Base-by-base conservation (phyloP, 2,888 invertebrate species). In the Melieria omissa region DNA sequence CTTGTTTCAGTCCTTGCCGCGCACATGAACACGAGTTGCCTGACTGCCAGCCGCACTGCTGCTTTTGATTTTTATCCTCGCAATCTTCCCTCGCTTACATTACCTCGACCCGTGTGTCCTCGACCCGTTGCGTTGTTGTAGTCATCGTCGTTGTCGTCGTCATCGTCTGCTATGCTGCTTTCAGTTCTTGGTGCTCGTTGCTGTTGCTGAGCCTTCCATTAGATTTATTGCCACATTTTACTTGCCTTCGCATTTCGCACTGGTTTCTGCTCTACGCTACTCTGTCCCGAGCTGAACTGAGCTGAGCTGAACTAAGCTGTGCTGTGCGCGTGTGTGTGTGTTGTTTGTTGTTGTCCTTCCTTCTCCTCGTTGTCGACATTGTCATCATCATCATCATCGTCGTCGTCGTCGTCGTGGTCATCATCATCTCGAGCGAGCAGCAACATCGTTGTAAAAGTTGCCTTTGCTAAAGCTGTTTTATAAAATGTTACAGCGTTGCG, bases 151-250 rank as follows among this genome's bases (percentile, higher is more conserved):
- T 12, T 44, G 46, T 14, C 9, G n/a, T 10, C 8, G 49, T 77
- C 49, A 78, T 77, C 78, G 78, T 74, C 75, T 76, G 76, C 80
- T 45, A 6, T 63, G 62, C n/a, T 45, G 14, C 44, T 63, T 29
- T 29, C 29, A 29, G 29, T 29, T 29, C 29, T 29, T 29, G 29
- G 29, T 29, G 29, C 29, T 29, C 29, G 10, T 42, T 57, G 46
- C 70, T 55, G 57, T 29, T 60, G 67, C 46, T 69, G 68, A 72
- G 64, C 58, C 68, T 81, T 75, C 77, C 71, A 71, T 71, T 71
- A 82, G 81, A 83, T 84, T 84, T 84, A 83, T 83, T 83, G 81
- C 81, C 80, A 80, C 79, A 81, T 82, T 81, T 82, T 82, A 79
- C 78, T 80, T 78, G 58, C 61, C 70, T 72, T 70, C 71, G 65